Base-by-base conservation (phyloP, 2,888 invertebrate species). In the Drosophila testacea region DNA sequence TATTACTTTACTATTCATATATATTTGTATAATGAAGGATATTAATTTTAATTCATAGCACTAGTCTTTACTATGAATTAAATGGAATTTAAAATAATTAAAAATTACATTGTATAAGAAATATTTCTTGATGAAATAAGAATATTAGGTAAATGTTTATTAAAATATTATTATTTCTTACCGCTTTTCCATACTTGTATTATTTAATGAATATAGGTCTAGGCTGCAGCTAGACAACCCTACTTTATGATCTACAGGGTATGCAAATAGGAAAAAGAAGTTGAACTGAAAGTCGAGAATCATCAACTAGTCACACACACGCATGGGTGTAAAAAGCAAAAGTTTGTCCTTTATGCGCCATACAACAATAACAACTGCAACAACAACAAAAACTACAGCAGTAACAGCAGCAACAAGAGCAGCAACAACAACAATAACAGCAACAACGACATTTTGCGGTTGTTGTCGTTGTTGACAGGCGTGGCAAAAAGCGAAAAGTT, bases 221-320 rank as follows among this genome's bases (percentile, higher is more conserved):
- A 22, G 22, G 22, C 22, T 22, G 22, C 9, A 6, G 13, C 1
- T 4, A 13, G 32, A 22, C 11, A 7, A 13, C 47, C 7, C 6
- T 22, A 44, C 34, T 10, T 22, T 5, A n/a, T n/a, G 5, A 7
- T 3, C 10, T 42, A 34, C 39, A 34, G 62, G 44, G 52, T 56
- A 60, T 44, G 54, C 0, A n/a, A 48, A 4, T n/a, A 22, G 22
- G 22, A 22, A 34, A 27, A 46, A 61, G 39, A 76, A 75, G 67
- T 75, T 48, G 6, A 42, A 16, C 47, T 47, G 34, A 72, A 80
- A 83, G 73, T 83, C 60, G 65, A 69, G 61, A 73, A 83, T 88
- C 83, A 88, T 86, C 87, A 86, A 83, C 83, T 73, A 54, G 59
- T 13, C 56, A 59, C 64, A 65, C 61, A 69, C 46, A 42, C 28